These are phyloP conservation scores for Amblyteles armatorius DNA, from an alignment of 2,888 invertebrate species.

Conservation along the genomic window DNA sequence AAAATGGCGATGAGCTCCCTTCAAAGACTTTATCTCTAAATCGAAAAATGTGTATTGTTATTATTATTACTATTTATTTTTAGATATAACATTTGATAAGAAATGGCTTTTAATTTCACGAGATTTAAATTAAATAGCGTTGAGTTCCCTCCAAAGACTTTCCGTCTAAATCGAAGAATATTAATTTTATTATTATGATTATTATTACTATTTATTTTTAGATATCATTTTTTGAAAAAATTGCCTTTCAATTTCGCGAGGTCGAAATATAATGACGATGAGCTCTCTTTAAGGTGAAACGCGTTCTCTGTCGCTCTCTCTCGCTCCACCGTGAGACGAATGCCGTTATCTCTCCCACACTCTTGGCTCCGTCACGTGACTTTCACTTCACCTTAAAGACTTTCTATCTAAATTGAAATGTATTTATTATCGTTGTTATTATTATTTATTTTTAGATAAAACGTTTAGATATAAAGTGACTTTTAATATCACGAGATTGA, in stretches of 20 bases:
- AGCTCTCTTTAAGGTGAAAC: neutral
- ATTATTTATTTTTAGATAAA: too few species aligned
- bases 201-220: too few species aligned
- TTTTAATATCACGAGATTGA: neutral
- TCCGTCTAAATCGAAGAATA: too few species aligned
- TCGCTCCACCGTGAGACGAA: too few species aligned
- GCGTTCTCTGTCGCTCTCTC: too few species aligned
- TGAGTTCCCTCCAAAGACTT: neutral
- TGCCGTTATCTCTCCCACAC: too few species aligned
- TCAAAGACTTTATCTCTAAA: neutral
- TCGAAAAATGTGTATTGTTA: neutral
- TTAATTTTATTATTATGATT: too few species aligned
- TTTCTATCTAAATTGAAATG: too few species aligned
- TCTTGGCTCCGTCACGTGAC: too few species aligned
- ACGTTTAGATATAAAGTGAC: conserved; percentile 4
- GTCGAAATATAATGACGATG: neutral
- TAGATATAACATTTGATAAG: neutral
- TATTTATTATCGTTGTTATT: too few species aligned
- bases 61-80: neutral
- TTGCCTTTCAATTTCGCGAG: neutral
- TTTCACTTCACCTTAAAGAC: too few species aligned
- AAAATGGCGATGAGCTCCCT: neutral
- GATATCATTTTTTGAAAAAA: neutral
- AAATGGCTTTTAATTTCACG: conserved; percentile 1
- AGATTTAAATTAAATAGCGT: neutral